These are phyloP conservation scores for Chaetophractus vellerosus DNA, from an alignment of 2,797 vertebrate genomes.

Conservation along the genomic window DNA sequence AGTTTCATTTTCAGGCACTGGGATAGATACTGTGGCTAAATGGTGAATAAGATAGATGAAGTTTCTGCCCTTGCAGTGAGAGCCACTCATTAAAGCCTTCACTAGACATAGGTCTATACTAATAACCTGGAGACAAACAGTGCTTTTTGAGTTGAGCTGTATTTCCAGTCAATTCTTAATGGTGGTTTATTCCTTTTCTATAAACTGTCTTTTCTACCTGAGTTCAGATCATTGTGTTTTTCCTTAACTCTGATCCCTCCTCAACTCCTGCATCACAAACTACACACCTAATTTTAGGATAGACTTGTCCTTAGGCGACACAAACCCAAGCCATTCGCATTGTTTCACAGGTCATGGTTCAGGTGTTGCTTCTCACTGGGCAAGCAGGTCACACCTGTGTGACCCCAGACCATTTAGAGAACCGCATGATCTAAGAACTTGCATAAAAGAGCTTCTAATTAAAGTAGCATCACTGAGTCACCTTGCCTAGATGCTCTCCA, in stretches of 20 bases:
- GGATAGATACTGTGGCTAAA: neutral
- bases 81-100: neutral
- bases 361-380: neutral
- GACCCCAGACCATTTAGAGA: neutral
- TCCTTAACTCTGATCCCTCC: neutral
- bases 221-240: neutral
- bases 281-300: neutral
- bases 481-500: neutral
- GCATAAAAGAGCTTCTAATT: neutral
- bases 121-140: neutral
- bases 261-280: constrained; percentile 5
- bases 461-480: neutral
- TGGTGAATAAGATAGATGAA: neutral
- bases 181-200: neutral
- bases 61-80: neutral
- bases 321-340: neutral
- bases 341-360: neutral
- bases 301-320: neutral
- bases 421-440: neutral
- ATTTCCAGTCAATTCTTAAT: neutral
- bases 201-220: neutral
- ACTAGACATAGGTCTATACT: neutral
- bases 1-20: neutral
- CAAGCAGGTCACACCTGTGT: neutral
- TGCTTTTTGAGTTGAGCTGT: neutral